Conservation (phyloP, 2,797 vertebrate genomes). For the Dermochelys coriacea region DNA sequence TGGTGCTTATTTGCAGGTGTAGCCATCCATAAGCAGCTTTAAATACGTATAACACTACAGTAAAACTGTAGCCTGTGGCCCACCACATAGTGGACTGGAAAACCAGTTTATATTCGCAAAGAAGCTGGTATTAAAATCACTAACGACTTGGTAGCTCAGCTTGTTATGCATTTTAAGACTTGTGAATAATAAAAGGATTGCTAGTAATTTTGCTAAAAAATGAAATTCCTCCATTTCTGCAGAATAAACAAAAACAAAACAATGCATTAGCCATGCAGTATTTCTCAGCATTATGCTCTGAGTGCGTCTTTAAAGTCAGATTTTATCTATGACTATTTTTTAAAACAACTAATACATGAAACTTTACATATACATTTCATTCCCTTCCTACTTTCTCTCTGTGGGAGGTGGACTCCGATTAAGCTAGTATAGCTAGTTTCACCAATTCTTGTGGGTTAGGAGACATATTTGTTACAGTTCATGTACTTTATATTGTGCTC, state of each 20-base stretch:
- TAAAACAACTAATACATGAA: conserved; percentile 66
- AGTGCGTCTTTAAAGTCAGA: conserved; percentile 77
- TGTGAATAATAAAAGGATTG: conserved; percentile 75
- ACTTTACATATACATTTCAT: conserved; percentile 64
- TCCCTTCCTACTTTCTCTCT: conserved; percentile 63
- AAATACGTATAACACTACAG: conserved; percentile 70
- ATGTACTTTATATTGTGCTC: background rate
- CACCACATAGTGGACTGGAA: conserved; percentile 77
- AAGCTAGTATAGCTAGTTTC: conserved; percentile 46
- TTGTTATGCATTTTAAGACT: conserved; percentile 71
- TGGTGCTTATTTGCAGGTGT: conserved; percentile 62
- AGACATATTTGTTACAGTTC: conserved; percentile 44
- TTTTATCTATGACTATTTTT: conserved; percentile 78
- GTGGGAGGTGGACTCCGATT: conserved; percentile 61
- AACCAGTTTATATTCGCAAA: conserved; percentile 81
- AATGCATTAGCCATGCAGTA: conserved; percentile 83
- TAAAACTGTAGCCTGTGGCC: conserved; percentile 57
- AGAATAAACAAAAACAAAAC: conserved; percentile 84
- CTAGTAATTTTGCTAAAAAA: conserved; percentile 79
- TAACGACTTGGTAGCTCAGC: conserved; percentile 54
- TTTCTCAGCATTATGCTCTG: conserved; percentile 69
- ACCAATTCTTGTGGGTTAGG: conserved; percentile 37
- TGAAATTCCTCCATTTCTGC: conserved; percentile 81
- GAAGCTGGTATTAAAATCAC: conserved; percentile 73
- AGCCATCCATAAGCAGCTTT: conserved; percentile 74